A percentile compares a stretch with the other conserved stretches of the same genome.
Evolutionary conservation across 1,140 invertebrate species (phyloP).

Genomic region (Drosophila sp.): DNA sequence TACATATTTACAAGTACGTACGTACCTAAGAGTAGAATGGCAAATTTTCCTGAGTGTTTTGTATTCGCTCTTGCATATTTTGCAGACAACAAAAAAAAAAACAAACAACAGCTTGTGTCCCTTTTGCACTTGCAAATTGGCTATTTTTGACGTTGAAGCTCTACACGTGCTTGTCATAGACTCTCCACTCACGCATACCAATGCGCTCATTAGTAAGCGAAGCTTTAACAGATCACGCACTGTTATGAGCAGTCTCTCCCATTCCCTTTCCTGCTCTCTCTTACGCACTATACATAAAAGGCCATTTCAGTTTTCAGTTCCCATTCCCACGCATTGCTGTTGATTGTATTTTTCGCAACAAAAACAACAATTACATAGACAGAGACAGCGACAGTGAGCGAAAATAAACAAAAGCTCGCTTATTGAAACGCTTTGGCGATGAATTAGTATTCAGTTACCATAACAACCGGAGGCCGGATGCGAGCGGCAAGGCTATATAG

Average conservation of each 20-base stretch:
- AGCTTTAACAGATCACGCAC: constrained; percentile 31
- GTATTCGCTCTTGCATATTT: neutral
- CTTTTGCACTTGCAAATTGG: neutral
- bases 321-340: constrained; percentile 70
- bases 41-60: too few relatives aligned
- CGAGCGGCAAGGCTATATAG: constrained; percentile 32
- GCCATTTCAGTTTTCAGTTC: constrained; percentile 58
- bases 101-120: neutral
- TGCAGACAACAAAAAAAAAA: neutral
- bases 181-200: constrained; percentile 8
- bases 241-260: neutral
- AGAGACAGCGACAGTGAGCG: constrained; percentile 24
- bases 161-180: neutral
- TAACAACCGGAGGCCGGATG: constrained; percentile 49
- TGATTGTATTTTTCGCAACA: constrained; percentile 18
- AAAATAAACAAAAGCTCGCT: constrained; percentile 73
- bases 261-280: neutral
- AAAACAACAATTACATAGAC: constrained; percentile 12
- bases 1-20: too few relatives aligned
- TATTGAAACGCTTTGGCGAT: constrained; percentile 58
- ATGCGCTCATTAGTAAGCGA: constrained; percentile 35
- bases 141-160: neutral
- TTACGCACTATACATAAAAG: constrained; percentile 37
- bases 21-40: too few relatives aligned
- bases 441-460: constrained; percentile 81